Evolutionary conservation across 2,888 invertebrate species (phyloP).

Genomic region (Agapostemon virescens): DNA sequence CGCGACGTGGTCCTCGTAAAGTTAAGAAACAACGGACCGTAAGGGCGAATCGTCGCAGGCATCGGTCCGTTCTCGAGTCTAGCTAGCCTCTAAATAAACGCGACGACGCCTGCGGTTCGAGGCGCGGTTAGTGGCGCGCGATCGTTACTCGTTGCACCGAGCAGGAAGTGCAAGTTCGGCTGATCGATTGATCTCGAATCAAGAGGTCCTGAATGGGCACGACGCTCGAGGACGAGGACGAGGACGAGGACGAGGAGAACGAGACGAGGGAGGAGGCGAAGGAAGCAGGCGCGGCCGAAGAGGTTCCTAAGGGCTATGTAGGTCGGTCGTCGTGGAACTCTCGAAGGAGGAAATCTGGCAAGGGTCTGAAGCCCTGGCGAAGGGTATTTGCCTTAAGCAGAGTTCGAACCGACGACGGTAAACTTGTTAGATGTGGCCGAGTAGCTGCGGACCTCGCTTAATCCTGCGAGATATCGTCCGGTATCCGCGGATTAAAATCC

Average conservation of each 20-base stretch:
- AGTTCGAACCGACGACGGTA: slow-evolving; percentile 64
- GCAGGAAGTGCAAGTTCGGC: background rate
- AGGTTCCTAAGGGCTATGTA: background rate
- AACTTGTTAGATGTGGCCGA: slow-evolving; percentile 67
- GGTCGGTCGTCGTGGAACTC: background rate
- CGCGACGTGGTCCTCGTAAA: too few species aligned
- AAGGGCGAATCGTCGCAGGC: background rate
- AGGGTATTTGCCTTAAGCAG: slow-evolving; percentile 67
- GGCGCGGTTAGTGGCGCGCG: background rate
- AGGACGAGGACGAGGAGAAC: background rate
- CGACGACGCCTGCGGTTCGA: background rate
- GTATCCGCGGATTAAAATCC: slow-evolving; percentile 78
- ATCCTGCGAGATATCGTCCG: slow-evolving; percentile 77
- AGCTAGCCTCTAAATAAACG: background rate
- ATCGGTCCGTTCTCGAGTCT: background rate
- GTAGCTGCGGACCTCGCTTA: slow-evolving; percentile 65
- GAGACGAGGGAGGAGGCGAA: background rate
- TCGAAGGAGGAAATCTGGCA: slow-evolving; percentile 37
- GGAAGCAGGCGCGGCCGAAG: slow-evolving; percentile 23
- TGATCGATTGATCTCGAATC: slow-evolving; percentile 9
- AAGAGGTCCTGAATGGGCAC: background rate
- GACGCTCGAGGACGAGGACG: background rate
- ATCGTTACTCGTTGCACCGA: background rate
- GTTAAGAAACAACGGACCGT: background rate
- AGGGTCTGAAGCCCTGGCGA: slow-evolving; percentile 41